These are phyloP conservation scores for Sceloporus tristichus DNA, from an alignment of 2,113 vertebrate species.

Conservation along the genomic window DNA sequence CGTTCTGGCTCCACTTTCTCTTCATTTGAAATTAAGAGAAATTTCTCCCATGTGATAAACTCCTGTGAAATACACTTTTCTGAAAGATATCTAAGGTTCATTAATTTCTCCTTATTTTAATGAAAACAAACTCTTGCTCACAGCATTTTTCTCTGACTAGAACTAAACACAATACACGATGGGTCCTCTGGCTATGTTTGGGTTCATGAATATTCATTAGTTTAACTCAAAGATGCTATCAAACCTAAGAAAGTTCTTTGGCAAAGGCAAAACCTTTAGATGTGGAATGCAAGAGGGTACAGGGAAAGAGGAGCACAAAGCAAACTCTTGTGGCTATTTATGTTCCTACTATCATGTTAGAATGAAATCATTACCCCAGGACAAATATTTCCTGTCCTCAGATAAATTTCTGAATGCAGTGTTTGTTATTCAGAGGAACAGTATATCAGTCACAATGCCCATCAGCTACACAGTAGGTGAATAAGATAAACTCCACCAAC, in stretches of 20 bases:
- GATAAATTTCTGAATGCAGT: neutral
- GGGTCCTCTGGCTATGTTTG: constrained; percentile 35
- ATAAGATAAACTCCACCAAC: neutral
- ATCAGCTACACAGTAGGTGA: neutral
- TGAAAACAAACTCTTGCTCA: neutral
- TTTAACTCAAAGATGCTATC: constrained; percentile 20
- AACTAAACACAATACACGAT: neutral
- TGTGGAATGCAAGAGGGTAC: constrained; percentile 11
- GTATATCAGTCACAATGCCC: neutral
- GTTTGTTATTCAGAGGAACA: neutral
- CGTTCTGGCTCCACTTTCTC: no score
- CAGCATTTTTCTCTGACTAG: neutral
- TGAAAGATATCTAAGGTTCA: neutral
- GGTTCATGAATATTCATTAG: constrained; percentile 8
- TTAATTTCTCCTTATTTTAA: neutral
- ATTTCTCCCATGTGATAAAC: no score
- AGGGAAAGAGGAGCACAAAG: constrained; percentile 2
- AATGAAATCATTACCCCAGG: neutral
- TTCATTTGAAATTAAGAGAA: no score
- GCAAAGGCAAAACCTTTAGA: constrained; percentile 12
- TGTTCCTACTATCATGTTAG: constrained; percentile 28
- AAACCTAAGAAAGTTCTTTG: neutral
- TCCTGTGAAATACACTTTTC: neutral
- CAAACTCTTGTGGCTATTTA: constrained; percentile 22
- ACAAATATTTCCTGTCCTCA: constrained; percentile 12